Evolutionary conservation across 2,113 vertebrate species (phyloP).

Genomic region (Seriola rivoliana): DNA sequence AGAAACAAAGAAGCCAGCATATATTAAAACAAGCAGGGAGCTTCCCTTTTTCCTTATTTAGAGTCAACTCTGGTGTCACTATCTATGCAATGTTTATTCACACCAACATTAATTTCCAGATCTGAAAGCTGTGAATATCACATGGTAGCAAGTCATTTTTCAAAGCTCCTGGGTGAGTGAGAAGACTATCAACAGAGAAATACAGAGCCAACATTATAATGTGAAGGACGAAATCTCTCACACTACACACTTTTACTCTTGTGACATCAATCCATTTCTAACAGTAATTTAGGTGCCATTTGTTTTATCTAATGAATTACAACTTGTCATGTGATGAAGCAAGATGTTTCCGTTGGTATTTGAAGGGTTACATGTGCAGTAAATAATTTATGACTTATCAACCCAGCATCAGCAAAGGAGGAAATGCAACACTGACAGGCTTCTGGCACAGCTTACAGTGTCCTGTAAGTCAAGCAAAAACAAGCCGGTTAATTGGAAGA

Average conservation of each 20-base stretch:
- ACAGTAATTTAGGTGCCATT: background rate
- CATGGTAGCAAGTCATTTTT: conserved; percentile 24
- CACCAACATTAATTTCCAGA: conserved; percentile 40
- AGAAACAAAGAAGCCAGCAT: background rate
- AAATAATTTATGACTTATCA: conserved; percentile 16
- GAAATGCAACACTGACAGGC: conserved; percentile 26
- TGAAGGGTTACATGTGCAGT: conserved; percentile 2
- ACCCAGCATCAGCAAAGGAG: conserved; percentile 16
- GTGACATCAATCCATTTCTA: background rate
- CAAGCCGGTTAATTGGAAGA: background rate
- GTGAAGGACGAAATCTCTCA: conserved; percentile 4
- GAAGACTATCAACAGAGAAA: conserved; percentile 5
- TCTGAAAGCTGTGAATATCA: conserved; percentile 53
- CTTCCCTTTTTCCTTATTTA: conserved; percentile 19
- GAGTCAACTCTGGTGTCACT: conserved; percentile 26
- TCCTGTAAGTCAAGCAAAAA: conserved; percentile 26
- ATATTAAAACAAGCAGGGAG: background rate
- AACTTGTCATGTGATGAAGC: background rate
- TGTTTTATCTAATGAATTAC: background rate
- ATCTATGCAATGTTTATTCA: conserved; percentile 43
- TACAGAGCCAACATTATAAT: background rate
- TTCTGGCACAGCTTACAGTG: background rate
- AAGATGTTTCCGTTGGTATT: background rate
- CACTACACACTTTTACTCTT: background rate
- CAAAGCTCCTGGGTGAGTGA: conserved; percentile 32